Percentiles rank a stretch among this genome's conserved stretches.
Conservation (phyloP, 2,888 invertebrate species). For the Brachypalpus laphriformis region DNA sequence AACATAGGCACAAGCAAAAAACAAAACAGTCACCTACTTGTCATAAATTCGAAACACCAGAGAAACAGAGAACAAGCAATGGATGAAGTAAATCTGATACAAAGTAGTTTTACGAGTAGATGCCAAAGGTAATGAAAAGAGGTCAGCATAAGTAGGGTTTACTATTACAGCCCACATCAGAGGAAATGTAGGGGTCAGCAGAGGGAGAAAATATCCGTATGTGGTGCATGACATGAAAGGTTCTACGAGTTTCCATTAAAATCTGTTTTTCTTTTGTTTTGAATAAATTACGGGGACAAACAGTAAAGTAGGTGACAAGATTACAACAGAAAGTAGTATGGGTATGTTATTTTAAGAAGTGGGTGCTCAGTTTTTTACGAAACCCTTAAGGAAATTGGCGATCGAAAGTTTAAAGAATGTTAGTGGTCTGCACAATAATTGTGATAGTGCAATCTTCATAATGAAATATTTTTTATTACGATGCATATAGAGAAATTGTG, state of each 20-base stretch:
- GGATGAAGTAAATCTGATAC: background rate
- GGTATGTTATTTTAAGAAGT: too few relatives aligned
- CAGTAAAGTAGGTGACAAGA: background rate
- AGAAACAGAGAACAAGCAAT: background rate
- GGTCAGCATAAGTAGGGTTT: background rate
- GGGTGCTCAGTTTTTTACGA: too few relatives aligned
- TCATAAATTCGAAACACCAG: background rate
- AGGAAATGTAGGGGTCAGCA: background rate
- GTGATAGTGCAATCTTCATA: too few relatives aligned
- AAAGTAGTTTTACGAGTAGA: background rate
- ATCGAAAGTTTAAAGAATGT: too few relatives aligned
- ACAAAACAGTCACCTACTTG: background rate
- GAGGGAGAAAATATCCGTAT: background rate
- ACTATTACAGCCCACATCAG: background rate
- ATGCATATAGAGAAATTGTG: too few relatives aligned
- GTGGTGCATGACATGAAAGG: background rate
- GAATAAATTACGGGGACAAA: background rate
- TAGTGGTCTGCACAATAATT: too few relatives aligned
- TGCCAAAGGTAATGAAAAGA: background rate
- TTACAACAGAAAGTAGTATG: background rate
- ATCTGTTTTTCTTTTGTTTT: background rate
- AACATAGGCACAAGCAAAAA: too few relatives aligned
- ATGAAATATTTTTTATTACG: too few relatives aligned
- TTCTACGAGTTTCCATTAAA: background rate
- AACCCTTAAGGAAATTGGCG: too few relatives aligned